Base-by-base conservation (phyloP, 2,888 invertebrate genomes). In the Mystacides longicornis region DNA sequence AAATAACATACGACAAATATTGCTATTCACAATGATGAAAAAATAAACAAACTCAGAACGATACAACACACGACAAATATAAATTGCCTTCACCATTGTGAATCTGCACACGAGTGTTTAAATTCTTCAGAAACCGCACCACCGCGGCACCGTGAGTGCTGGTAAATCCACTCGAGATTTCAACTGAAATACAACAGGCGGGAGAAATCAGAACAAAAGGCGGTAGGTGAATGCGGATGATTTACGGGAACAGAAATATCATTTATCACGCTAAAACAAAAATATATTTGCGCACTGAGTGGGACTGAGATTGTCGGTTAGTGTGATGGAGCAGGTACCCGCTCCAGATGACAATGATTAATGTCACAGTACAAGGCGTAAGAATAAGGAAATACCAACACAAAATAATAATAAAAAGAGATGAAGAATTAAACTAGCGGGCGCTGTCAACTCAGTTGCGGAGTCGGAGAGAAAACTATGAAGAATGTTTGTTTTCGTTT, bases 251-350 rank as follows among this genome's bases (percentile, higher is more conserved):
- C 20, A 46, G 42, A 22, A 33, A 53, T 33, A 53, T 19, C 49
- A 49, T 53, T 53, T 37, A 53, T 53, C 53, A 53, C 42, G 48
- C 21, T n/a, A 37, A 49, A 53, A 49, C 53, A 53, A 53, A 53
- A 53, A 53, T 53, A 47, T 18, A 23, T 48, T 21, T 37, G 16
- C 37, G 48, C 23, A 14, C 4, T 7, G 37, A 14, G 16, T 14
- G 37, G 14, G 37, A 16, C 37, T 14, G 53, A 53, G 53, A 53
- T 53, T 49, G 42, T 37, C 5, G 37, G 4, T 37, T 14, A 42
- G 23, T 31, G 42, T 53, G 53, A 53, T 53, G 49, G 49, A 53
- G 37, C 3, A 37, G 27, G 27, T 27, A 27, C 46, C 31, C 37
- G 33, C 37, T 21, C 14, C 4, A 37, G 16, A 48, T 48, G 19